Evolutionary conservation across 1,140 invertebrate species (phyloP).

Genomic region (Trypoxylus dichotomus): DNA sequence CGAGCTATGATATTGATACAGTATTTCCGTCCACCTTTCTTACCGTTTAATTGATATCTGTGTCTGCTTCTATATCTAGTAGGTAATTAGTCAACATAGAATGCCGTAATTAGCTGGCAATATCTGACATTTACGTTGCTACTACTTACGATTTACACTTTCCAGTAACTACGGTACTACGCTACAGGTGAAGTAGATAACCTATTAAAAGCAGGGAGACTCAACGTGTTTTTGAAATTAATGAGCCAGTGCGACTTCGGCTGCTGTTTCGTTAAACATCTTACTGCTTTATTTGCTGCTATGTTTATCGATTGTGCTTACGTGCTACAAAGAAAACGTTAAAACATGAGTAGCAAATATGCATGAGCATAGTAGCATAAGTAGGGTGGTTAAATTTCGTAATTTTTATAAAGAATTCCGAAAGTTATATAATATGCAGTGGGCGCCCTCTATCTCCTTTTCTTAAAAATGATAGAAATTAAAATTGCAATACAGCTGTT

Average conservation of each 20-base stretch:
- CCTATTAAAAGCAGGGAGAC: not conserved
- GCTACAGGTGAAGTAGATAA: not conserved
- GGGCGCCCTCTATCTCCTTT: too few species aligned
- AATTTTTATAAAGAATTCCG: too few species aligned
- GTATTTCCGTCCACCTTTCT: not conserved
- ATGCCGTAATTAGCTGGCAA: not conserved
- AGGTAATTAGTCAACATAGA: not conserved
- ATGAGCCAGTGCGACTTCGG: not conserved
- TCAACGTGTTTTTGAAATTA: not conserved
- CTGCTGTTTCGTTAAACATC: not conserved
- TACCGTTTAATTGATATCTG: not conserved
- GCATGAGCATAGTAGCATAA: too few species aligned
- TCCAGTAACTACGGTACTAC: not conserved
- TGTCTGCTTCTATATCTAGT: not conserved
- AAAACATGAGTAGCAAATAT: not conserved
- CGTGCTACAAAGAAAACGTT: not conserved
- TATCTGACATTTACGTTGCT: not conserved
- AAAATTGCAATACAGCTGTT: too few species aligned
- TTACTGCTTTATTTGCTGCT: not conserved
- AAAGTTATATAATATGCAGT: too few species aligned
- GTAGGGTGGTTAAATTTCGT: too few species aligned
- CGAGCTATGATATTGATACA: not conserved
- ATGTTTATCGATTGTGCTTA: not conserved
- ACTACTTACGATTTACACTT: not conserved
- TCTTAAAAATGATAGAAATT: too few species aligned